Base-by-base conservation (phyloP, 2,113 vertebrate species). In the Mus pahari region DNA sequence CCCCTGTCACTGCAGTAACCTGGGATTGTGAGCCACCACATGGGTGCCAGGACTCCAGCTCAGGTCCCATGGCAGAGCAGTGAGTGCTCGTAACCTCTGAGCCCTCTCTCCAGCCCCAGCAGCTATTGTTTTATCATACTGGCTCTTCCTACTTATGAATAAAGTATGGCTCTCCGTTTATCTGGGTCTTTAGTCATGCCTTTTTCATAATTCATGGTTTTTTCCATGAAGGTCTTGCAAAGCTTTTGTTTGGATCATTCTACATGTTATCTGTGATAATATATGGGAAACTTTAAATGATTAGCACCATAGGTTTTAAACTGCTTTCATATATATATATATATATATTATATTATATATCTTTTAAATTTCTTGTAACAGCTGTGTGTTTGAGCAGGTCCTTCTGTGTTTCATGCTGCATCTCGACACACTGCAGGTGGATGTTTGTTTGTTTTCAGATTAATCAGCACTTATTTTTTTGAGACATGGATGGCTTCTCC, bases 211-310 rank as follows among this genome's bases (percentile, higher is more conserved):
- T 78, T 77, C 42, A 58, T 77, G 13, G 28, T 60, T 66, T 91
- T 91, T 26, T 74, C n/a, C 78, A 68, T 77, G 75, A 82, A 91
- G 62, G 58, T 42, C 58, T 96, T 88, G 3, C 0, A 12, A 50
- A 71, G 66, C 77, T 68, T 93, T 90, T 94, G 20, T 70, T 82
- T 42, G 70, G 68, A 26, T 94, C 60, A 71, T 89, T 83, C 22
- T 84, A 28, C 10, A 31, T 88, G 26, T 64, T 90, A 53, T 31
- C 62, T 71, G 2, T 45, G 60, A 14, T 92, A 70, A 42, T 83
- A 89, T 62, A 24, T 26, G 8, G 50, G 48, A 82, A 74, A 39
- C 79, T 58, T 87, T 28, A 84, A 89, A 68, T 17, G 77, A 39
- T 42, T 75, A 19, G 33, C 36, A 71, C 42, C 64, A 19, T 71